Evolutionary conservation across 2,113 vertebrate species (phyloP).

Genomic region (Piprites chloris): DNA sequence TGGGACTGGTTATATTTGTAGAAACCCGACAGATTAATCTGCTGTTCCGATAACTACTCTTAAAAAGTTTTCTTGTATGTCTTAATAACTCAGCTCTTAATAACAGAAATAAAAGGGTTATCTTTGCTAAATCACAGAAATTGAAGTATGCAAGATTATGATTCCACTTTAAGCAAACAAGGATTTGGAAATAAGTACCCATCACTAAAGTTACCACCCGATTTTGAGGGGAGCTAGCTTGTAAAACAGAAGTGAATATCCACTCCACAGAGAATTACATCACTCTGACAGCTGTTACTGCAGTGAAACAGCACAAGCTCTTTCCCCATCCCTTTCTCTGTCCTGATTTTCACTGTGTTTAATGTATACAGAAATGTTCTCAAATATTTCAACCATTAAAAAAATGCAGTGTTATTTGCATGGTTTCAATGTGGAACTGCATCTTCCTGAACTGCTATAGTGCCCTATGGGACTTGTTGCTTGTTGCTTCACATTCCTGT

Average conservation of each 20-base stretch:
- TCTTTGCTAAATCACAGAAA: neutral
- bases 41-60: neutral
- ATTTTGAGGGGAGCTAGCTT: neutral
- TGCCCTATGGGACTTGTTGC: neutral
- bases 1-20: neutral
- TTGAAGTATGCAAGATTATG: neutral
- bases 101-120: neutral
- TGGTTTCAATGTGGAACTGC: neutral
- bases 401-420: neutral
- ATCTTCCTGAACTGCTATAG: neutral
- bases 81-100: neutral
- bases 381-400: neutral
- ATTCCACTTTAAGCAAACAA: neutral
- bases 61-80: neutral
- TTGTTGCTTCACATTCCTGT: neutral
- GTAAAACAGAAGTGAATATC: neutral
- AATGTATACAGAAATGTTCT: neutral
- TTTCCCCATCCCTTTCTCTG: neutral
- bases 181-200: neutral
- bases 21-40: neutral
- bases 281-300: neutral
- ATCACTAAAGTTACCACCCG: neutral
- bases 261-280: neutral
- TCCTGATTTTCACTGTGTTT: neutral
- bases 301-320: neutral